Evolutionary conservation across 2,797 vertebrate genomes (phyloP), one percentile per base, ranked within the genome.

Genomic region (Mareca penelope): DNA sequence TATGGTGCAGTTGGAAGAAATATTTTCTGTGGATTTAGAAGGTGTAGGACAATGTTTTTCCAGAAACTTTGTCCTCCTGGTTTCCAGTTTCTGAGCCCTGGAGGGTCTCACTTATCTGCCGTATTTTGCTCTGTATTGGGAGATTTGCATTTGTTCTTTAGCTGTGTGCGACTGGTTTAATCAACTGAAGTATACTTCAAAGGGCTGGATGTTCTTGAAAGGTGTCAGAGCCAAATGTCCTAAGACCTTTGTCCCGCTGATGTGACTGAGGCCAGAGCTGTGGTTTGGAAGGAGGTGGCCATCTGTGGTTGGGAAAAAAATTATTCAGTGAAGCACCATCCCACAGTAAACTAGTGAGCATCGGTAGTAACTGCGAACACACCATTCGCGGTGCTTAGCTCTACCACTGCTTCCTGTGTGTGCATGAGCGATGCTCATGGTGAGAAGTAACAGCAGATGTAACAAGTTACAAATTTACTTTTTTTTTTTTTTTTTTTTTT

Each of bases 371-470:
- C n/a, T 33, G 63, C 10, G 89, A 89, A 82, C 26, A 39, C 48
- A 40, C 13, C 60, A 8, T 12, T 8, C 76, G 37, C 16, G 10
- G 26, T 65, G 37, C 61, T 71, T 22, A 15, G 33, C 68, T 71
- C 57, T 14, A n/a, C 28, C 84, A 80, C 9, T 19, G 69, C 13
- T 12, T 83, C 61, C 63, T 70, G 75, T 1, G 10, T 12, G 19
- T n/a, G 70, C n/a, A 19, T 26, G 53, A 95, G 39, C 63, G 46
- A 60, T 91, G 52, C 39, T 85, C 64, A 3, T 2, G 52, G 48
- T 40, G 75, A 94, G 83, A 88, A 57, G 31, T n/a, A 86, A 77
- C 31, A 88, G 13, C 80, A 84, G 42, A 17, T 73, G 90, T 90
- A 57, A 57, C 85, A 86, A 88, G 78, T 80, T n/a, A 67, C 75